A percentile compares a stretch with the other conserved stretches of the same genome.
Evolutionary conservation across 2,797 vertebrate species (phyloP).

Genomic region (Pangasius mekongensis): DNA sequence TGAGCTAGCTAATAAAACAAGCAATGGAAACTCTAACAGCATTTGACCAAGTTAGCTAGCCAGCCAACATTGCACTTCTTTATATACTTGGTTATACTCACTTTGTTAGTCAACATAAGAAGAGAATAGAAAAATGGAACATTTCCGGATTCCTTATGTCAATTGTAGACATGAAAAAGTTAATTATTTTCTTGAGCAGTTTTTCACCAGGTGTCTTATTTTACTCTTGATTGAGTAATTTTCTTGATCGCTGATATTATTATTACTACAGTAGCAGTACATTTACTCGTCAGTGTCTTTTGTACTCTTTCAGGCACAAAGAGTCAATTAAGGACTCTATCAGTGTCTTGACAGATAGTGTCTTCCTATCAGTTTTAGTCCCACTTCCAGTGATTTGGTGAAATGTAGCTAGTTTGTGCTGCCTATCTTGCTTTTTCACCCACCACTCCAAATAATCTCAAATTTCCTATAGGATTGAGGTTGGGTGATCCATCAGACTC

Average conservation of each 20-base stretch:
- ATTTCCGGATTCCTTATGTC: background rate
- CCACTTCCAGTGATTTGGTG: background rate
- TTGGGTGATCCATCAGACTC: background rate
- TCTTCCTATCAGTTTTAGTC: background rate
- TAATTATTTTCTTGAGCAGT: background rate
- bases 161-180: background rate
- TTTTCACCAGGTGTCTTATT: background rate
- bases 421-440: background rate
- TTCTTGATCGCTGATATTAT: background rate
- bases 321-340: background rate
- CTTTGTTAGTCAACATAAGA: background rate
- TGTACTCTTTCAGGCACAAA: background rate
- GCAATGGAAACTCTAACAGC: background rate
- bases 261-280: background rate
- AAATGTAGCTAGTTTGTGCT: background rate
- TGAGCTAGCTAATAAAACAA: background rate
- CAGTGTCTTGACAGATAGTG: background rate
- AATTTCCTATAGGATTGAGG: background rate
- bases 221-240: background rate
- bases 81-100: background rate
- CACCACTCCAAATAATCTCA: background rate
- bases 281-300: background rate
- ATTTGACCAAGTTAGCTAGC: background rate
- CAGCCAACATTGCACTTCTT: background rate
- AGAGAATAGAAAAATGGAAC: background rate